phyloP scores from a whole-genome alignment of 2,888 invertebrate genomes.

The Osedax frankpressi region DNA sequence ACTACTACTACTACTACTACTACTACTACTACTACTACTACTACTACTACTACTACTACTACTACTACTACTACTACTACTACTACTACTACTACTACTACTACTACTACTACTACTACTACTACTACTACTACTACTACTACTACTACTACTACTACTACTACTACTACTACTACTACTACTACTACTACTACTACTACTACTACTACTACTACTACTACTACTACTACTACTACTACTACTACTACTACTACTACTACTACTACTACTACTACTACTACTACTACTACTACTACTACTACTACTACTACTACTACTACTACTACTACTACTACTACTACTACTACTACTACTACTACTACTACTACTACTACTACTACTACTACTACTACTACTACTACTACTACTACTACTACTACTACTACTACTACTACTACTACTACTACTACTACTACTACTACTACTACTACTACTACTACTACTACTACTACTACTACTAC shows the following conservation, averaged over 20 bases:
- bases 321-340: not conserved
- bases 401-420: slow-evolving; percentile 6
- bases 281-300: not conserved
- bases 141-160: not conserved
- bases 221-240: not conserved
- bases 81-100: not conserved
- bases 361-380: slow-evolving; percentile 1
- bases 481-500: slow-evolving; percentile 3
- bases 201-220: not conserved
- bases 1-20: slow-evolving; percentile 4
- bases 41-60: slow-evolving; percentile 1
- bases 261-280: not conserved
- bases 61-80: not conserved
- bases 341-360: not conserved
- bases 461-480: not conserved
- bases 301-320: not conserved
- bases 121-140: slow-evolving; percentile 1
- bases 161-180: not conserved
- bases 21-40: slow-evolving; percentile 4
- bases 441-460: not conserved
- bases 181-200: not conserved
- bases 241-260: not conserved
- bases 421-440: not conserved
- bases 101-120: not conserved
- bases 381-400: slow-evolving; percentile 5